Evolutionary conservation across 2,888 invertebrate species (phyloP).

Genomic region (Sialis lutaria): DNA sequence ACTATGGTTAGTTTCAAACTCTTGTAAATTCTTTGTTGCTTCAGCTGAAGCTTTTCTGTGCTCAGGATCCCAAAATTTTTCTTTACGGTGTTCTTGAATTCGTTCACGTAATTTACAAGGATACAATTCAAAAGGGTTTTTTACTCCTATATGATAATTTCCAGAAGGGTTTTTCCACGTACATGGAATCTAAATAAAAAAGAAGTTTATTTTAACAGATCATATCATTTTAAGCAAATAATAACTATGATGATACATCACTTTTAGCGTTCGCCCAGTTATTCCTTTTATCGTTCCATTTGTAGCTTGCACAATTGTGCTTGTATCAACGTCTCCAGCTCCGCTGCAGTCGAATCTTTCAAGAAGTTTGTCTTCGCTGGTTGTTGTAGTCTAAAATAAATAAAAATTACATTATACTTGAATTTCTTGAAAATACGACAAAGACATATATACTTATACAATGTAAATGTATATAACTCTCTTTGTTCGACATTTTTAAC

Average conservation of each 20-base stretch:
- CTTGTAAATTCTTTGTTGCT: constrained; percentile 53
- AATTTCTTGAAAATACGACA: not conserved
- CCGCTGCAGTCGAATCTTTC: constrained; percentile 93
- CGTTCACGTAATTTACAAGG: constrained; percentile 70
- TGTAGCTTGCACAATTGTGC: constrained; percentile 47
- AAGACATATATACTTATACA: constrained; percentile 3
- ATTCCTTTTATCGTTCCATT: constrained; percentile 69
- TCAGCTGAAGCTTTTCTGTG: constrained; percentile 68
- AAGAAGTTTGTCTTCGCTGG: constrained; percentile 82
- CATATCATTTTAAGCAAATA: constrained; percentile 3
- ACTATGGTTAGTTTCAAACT: constrained; percentile 54
- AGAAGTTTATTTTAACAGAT: not conserved
- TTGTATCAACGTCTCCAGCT: constrained; percentile 91
- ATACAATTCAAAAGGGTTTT: constrained; percentile 73
- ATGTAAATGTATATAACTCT: not conserved
- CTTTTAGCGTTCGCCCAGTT: constrained; percentile 77
- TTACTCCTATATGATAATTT: constrained; percentile 72
- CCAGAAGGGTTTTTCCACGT: constrained; percentile 72
- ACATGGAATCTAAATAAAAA: constrained; percentile 47
- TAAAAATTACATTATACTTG: constrained; percentile 7
- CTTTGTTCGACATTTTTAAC: not conserved
- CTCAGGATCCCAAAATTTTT: constrained; percentile 68
- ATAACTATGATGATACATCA: constrained; percentile 21
- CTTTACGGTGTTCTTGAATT: constrained; percentile 56
- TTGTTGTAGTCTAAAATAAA: constrained; percentile 54